A percentile compares a stretch with the other conserved stretches of the same genome.
Evolutionary conservation across 1,140 invertebrate species (phyloP).

Genomic region (Thaumetopoea pityocampa): DNA sequence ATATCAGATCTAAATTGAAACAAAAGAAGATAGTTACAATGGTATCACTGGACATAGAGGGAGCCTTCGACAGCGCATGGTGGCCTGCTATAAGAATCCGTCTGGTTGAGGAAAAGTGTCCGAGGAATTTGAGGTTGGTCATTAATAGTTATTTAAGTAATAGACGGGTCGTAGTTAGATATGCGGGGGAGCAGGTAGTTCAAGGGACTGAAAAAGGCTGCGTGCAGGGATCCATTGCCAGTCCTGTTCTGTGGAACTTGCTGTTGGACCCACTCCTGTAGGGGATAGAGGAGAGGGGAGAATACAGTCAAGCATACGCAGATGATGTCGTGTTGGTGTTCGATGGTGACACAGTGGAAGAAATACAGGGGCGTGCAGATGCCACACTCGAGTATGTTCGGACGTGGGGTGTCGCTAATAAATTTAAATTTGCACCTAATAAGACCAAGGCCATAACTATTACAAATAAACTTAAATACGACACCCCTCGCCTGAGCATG

Average conservation of each 20-base stretch:
- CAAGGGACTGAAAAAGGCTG: not conserved
- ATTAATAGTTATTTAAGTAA: conserved; percentile 4
- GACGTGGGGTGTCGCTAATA: too few relatives aligned
- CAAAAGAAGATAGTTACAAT: conserved; percentile 2
- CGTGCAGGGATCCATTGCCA: conserved; percentile 5
- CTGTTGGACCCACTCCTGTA: not conserved
- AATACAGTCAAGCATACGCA: not conserved
- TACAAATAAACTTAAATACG: not conserved
- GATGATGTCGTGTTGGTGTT: not conserved
- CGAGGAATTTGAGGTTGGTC: not conserved
- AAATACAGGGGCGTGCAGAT: too few relatives aligned
- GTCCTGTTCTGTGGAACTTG: not conserved
- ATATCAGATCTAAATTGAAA: conserved; percentile 1
- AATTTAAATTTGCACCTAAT: too few relatives aligned
- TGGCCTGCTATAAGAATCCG: conserved; percentile 8
- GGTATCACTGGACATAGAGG: conserved; percentile 11
- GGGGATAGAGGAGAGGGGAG: not conserved
- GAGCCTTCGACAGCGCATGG: conserved; percentile 14
- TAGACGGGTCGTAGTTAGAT: conserved; percentile 2
- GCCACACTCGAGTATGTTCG: too few relatives aligned
- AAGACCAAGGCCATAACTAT: not conserved
- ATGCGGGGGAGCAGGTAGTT: not conserved
- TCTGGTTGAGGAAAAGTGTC: conserved; percentile 9
- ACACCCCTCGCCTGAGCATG: conserved; percentile 1
- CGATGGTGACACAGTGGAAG: not conserved